Conservation (phyloP, 1,140 invertebrate species). For the Pogonomyrmex barbatus region DNA sequence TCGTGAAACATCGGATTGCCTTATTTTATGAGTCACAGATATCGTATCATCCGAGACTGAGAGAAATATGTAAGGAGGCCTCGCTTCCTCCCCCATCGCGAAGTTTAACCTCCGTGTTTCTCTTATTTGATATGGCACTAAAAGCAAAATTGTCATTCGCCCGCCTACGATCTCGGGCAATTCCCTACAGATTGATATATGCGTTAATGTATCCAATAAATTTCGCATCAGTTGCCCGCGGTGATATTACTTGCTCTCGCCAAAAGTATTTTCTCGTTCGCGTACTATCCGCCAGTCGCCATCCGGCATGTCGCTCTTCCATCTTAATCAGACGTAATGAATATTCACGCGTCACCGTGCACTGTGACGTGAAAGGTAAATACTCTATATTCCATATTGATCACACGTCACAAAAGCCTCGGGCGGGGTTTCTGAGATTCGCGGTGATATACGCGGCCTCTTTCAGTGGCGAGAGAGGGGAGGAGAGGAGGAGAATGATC, state of each 20-base stretch:
- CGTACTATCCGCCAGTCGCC: neutral
- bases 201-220: conserved; percentile 44
- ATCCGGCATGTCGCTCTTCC: conserved; percentile 8
- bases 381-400: conserved; percentile 40
- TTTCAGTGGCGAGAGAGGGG: conserved; percentile 10
- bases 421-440: conserved; percentile 67
- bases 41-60: conserved; percentile 20
- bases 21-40: conserved; percentile 46
- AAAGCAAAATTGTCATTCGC: conserved; percentile 19
- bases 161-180: neutral
- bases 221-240: neutral
- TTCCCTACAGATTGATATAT: neutral
- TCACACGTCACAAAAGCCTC: neutral
- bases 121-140: conserved; percentile 35
- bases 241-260: conserved; percentile 17
- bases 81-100: neutral
- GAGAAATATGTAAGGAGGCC: neutral
- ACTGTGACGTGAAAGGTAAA: conserved; percentile 19
- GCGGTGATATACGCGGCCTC: conserved; percentile 53
- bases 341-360: conserved; percentile 38
- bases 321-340: conserved; percentile 58
- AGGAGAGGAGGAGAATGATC: neutral
- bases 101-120: neutral
- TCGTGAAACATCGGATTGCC: conserved; percentile 32
- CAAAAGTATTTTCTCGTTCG: conserved; percentile 43